A percentile compares a stretch with the other conserved stretches of the same genome.
phyloP scores from a whole-genome alignment of 2,888 invertebrate genomes.

The Rhogogaster chlorosoma region DNA sequence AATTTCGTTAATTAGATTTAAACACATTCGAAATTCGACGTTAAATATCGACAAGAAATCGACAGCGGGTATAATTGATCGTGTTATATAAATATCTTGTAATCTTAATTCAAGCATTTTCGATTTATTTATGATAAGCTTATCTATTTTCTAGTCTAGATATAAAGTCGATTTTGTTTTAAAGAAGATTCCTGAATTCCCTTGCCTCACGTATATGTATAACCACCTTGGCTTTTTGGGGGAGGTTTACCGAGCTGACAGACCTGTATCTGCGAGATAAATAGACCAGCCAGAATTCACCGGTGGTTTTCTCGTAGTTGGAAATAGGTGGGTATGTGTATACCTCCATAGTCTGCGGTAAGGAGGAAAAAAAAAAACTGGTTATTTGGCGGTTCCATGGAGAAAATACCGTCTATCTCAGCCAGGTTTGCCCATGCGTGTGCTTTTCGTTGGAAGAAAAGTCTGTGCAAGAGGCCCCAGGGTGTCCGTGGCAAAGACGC shows the following conservation, averaged over 20 bases:
- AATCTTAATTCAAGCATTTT: neutral
- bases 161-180: neutral
- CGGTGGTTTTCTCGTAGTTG: conserved; percentile 15
- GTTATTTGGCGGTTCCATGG: conserved; percentile 33
- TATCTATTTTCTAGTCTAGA: neutral
- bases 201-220: neutral
- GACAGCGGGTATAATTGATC: neutral
- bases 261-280: neutral
- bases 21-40: neutral
- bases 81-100: neutral
- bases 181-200: neutral
- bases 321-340: neutral
- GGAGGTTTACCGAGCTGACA: neutral
- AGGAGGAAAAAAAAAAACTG: conserved; percentile 43
- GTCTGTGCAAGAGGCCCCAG: conserved; percentile 52
- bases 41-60: neutral
- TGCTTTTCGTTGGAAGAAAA: conserved; percentile 37
- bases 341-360: neutral
- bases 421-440: conserved; percentile 40
- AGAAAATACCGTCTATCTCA: conserved; percentile 31
- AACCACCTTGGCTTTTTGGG: neutral
- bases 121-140: neutral
- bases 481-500: conserved; percentile 66
- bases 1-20: conserved; percentile 1
- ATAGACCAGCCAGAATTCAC: conserved; percentile 19